phyloP scores from a whole-genome alignment of 1,140 invertebrate species.

The Brachionus asplanchnoidis region DNA sequence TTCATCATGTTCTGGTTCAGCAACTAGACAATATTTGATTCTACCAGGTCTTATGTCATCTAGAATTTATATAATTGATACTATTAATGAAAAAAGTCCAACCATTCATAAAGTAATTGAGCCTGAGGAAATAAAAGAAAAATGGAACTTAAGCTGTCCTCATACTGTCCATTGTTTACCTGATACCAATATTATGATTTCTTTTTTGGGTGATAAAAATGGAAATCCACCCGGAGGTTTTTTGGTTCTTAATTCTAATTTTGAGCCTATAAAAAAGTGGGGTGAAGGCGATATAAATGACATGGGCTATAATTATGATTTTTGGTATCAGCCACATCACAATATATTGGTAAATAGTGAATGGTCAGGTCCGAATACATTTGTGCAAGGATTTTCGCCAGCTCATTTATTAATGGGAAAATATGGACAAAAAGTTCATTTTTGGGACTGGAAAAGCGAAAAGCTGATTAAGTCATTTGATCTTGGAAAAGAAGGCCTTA shows the following conservation, averaged over 20 bases:
- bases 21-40: slow-evolving; percentile 69
- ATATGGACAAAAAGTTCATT: slow-evolving; percentile 78
- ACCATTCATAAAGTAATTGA: slow-evolving; percentile 65
- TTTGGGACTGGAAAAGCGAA: slow-evolving; percentile 81
- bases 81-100: slow-evolving; percentile 65
- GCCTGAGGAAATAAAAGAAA: slow-evolving; percentile 65
- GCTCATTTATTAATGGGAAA: slow-evolving; percentile 61
- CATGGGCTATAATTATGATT: slow-evolving; percentile 63
- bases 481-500: slow-evolving; percentile 73
- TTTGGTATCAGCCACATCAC: slow-evolving; percentile 93
- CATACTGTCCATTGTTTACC: slow-evolving; percentile 90
- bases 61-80: slow-evolving; percentile 79
- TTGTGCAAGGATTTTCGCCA: slow-evolving; percentile 68
- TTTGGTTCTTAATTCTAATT: slow-evolving; percentile 75
- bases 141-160: slow-evolving; percentile 68
- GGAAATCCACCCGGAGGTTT: slow-evolving; percentile 72
- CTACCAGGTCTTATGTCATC: slow-evolving; percentile 75
- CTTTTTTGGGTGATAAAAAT: slow-evolving; percentile 73
- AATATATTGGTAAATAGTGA: slow-evolving; percentile 83
- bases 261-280: slow-evolving; percentile 66
- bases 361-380: slow-evolving; percentile 81
- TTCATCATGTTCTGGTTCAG: slow-evolving; percentile 72
- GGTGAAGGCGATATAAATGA: slow-evolving; percentile 45
- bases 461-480: slow-evolving; percentile 75
- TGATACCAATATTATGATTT: slow-evolving; percentile 84